Evolutionary conservation across 2,888 invertebrate genomes (phyloP), one percentile per base, ranked within the genome.

Genomic region (Temnothorax rugatulus): DNA sequence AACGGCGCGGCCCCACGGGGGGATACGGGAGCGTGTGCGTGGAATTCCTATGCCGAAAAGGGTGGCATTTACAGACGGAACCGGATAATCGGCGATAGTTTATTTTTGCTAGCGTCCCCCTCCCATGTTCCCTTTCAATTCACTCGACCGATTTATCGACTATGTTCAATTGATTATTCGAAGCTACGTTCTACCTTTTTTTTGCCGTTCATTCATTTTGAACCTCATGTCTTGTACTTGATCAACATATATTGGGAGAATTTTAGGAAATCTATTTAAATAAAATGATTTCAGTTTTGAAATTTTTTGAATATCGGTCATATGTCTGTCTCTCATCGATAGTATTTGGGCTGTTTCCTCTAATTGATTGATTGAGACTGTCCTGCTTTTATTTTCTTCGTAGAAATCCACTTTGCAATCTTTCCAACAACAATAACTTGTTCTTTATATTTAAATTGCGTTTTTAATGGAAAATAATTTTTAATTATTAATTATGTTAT

Each of bases 131-230:
- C 8, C 44, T 68, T 44, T 38, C 79, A 71, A 81, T 81, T 81
- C 90, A 88, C 88, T 83, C 89, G 87, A 86, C 89, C 92, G 92
- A 93, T 93, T 92, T 92, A 93, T 91, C 87, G 87, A 76, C 84
- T 85, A 84, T 86, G 87, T 90, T 86, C 91, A 89, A 92, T 92
- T 91, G 90, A 91, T 91, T 90, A 88, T 90, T 84, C 88, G 61
- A 86, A 84, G 79, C 85, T 88, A 82, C 79, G 69, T 81, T 83
- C 87, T 66, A 44, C 18, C 64, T 79, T 83, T 74, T 74, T 66
- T 38, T 66, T 50, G n/a, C 61, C 82, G 15, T 76, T 81, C 77
- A 25, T 61, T 25, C 38, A 47, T 59, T 47, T 69, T 25, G 18
- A 69, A 18, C 34, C 57, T 21, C 13, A 47, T 34, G n/a, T 34